A percentile compares a stretch with the other conserved stretches of the same genome.
phyloP scores from a whole-genome alignment of 1,140 invertebrate genomes.

The Vollenhovia emeryi region DNA sequence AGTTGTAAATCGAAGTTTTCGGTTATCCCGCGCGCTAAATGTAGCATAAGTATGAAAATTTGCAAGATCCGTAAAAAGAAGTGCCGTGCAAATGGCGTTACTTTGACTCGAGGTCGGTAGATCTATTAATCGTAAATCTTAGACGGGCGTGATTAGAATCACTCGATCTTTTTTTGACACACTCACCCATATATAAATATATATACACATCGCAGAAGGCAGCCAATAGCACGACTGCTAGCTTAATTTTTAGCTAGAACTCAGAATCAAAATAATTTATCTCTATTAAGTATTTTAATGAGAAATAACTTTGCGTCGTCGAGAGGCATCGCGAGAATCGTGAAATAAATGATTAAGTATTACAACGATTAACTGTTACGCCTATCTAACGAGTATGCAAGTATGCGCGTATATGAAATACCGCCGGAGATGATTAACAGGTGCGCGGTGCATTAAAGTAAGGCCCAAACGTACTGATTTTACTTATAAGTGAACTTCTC shows the following conservation, averaged over 20 bases:
- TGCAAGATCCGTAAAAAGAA: background rate
- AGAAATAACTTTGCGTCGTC: conserved; percentile 8
- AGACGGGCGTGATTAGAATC: background rate
- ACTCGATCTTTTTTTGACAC: background rate
- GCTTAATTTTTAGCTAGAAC: conserved; percentile 63
- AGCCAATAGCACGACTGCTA: conserved; percentile 61
- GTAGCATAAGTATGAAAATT: background rate
- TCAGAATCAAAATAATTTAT: conserved; percentile 69
- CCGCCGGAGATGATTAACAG: background rate
- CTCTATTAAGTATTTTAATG: conserved; percentile 67
- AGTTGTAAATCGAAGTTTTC: background rate
- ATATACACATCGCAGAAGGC: conserved; percentile 19
- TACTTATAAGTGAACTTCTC: conserved; percentile 47
- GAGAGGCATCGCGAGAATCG: conserved; percentile 5
- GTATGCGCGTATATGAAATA: conserved; percentile 20
- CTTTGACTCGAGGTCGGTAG: background rate
- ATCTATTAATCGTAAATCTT: background rate
- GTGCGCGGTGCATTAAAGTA: background rate
- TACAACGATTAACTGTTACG: conserved; percentile 39
- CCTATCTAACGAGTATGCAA: background rate
- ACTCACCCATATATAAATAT: background rate
- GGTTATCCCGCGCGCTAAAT: background rate
- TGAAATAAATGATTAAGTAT: conserved; percentile 55
- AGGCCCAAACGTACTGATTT: background rate
- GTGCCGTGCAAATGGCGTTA: background rate